A percentile compares a stretch with the other conserved stretches of the same genome.
Evolutionary conservation across 2,113 vertebrate species (phyloP).

Genomic region (pig (Sus scrofa)): T2T-Sscrofa CM000824.6:203253001-203253500

Average conservation of each 20-base stretch:
- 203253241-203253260: neutral
- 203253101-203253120: neutral
- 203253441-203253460: neutral
- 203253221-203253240: neutral
- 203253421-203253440: neutral
- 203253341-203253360: neutral
- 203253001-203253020: neutral
- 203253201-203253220: neutral
- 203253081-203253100: neutral
- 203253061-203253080: neutral
- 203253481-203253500: neutral
- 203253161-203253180: neutral
- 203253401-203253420: neutral
- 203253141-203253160: neutral
- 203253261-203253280: neutral
- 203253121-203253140: neutral
- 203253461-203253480: neutral
- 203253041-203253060: neutral
- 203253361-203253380: neutral
- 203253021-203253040: neutral
- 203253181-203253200: neutral
- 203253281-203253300: neutral
- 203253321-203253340: neutral
- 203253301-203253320: neutral
- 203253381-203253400: neutral